Conservation (phyloP, 2,888 invertebrate species). For the Shargacucullia verbasci region DNA sequence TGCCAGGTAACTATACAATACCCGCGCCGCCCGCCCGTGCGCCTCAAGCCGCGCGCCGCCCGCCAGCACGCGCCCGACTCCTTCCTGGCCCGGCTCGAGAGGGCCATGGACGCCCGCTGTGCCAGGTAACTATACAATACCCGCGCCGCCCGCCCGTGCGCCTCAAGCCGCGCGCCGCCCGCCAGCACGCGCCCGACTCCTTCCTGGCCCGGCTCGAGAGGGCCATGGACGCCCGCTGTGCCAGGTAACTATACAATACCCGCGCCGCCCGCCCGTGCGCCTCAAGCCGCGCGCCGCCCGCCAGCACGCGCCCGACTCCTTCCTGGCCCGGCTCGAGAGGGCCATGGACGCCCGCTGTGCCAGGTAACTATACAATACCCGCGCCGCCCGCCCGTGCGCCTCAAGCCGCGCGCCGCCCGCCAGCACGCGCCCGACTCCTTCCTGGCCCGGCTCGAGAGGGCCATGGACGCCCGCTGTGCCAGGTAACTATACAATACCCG, state of each 20-base stretch:
- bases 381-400: slow-evolving; percentile 80
- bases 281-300: slow-evolving; percentile 36
- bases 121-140: slow-evolving; percentile 95
- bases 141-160: slow-evolving; percentile 88
- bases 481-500: slow-evolving; percentile 94
- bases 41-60: slow-evolving; percentile 47
- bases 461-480: slow-evolving; percentile 94
- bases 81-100: slow-evolving; percentile 92
- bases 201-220: slow-evolving; percentile 93
- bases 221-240: slow-evolving; percentile 92
- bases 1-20: slow-evolving; percentile 96
- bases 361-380: slow-evolving; percentile 96
- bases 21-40: slow-evolving; percentile 88
- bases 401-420: slow-evolving; percentile 26
- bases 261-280: slow-evolving; percentile 85
- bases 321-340: slow-evolving; percentile 92
- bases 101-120: slow-evolving; percentile 93
- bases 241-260: slow-evolving; percentile 96
- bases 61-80: slow-evolving; percentile 52
- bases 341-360: slow-evolving; percentile 93
- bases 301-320: slow-evolving; percentile 71
- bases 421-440: slow-evolving; percentile 80
- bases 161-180: slow-evolving; percentile 37
- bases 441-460: slow-evolving; percentile 91
- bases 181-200: slow-evolving; percentile 53